phyloP scores from a whole-genome alignment of 92 coral and sea anemone species.

The Micromussa lordhowensis region DNA sequence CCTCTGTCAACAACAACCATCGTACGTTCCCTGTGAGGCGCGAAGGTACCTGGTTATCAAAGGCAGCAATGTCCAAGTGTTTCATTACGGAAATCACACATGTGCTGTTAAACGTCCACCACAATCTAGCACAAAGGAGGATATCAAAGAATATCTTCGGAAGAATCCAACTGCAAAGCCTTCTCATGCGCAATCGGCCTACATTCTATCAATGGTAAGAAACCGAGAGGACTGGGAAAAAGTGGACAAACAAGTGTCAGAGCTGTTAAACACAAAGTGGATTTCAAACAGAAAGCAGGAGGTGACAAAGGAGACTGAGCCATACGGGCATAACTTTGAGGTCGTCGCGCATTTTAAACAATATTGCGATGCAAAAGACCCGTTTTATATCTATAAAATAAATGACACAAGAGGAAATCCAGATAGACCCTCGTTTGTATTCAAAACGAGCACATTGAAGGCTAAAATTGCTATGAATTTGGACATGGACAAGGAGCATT shows the following conservation, averaged over 20 bases:
- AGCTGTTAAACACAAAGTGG: not conserved
- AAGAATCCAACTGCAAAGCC: slow-evolving; percentile 36
- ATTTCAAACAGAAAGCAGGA: not conserved
- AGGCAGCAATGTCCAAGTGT: too few relatives aligned
- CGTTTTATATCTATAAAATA: not conserved
- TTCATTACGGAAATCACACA: too few relatives aligned
- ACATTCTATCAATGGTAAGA: not conserved
- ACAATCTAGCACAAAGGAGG: too few relatives aligned
- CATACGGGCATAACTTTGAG: too few relatives aligned
- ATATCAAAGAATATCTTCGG: not conserved
- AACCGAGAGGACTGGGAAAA: not conserved
- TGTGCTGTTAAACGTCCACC: too few relatives aligned
- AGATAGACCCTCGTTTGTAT: slow-evolving; percentile 30
- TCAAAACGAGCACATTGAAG: slow-evolving; percentile 35
- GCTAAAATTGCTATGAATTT: slow-evolving; percentile 29
- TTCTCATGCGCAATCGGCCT: not conserved
- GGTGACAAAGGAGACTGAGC: not conserved
- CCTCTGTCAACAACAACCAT: too few relatives aligned
- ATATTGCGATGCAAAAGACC: not conserved
- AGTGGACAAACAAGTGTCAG: not conserved
- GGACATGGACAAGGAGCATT: slow-evolving; percentile 38
- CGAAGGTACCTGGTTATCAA: too few relatives aligned
- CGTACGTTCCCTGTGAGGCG: too few relatives aligned
- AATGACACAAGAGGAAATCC: slow-evolving; percentile 12
- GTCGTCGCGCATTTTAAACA: not conserved